Evolutionary conservation across 1,140 invertebrate species (phyloP), one percentile per base, ranked within the genome.

Genomic region (Hylyphantes graminicola): DNA sequence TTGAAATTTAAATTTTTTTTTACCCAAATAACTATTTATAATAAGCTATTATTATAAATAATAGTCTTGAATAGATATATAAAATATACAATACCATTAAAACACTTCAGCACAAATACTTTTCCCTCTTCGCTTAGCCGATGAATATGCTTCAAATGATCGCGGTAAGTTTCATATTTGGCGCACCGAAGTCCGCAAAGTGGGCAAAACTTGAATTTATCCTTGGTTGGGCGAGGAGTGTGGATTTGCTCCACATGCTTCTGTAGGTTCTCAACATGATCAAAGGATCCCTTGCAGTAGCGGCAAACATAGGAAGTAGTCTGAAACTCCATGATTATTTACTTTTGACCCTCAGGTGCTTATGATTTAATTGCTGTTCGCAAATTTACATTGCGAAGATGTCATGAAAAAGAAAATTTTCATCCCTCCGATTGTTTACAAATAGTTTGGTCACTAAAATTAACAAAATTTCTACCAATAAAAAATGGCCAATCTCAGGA

Each of bases 241-340:
- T 79, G 77, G 50, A 68, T 70, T 70, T 79, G 64, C 17, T 79
- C 64, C 65, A 79, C 64, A 79, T 79, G 77, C 51, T 79, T 79
- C 12, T 35, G 35, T 50, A 79, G 50, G 7, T 68, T 48, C 19
- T 79, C 51, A 57, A 51, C 12, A 59, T 68, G 9, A 57, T 65
- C 17, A 50, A 79, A 79, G 6, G 64, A 70, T 35, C 65, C 64
- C 50, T 79, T 79, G 13, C 77, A 79, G 17, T 57, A 68, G n/a
- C 50, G 48, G 59, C 77, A 79, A 21, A 79, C 15, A 55, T 54
- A 65, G n/a, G 15, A 13, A 8, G 13, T 5, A 11, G 15, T 19
- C 55, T 77, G 35, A 11, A 65, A 10, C 50, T 65, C 59, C 59
- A 53, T 63, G 8, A 12, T 77, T 11, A 10, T 8, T 70, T n/a